These are phyloP conservation scores for Venustaconcha ellipsiformis DNA, from an alignment of 1,140 invertebrate genomes.

Conservation along the genomic window DNA sequence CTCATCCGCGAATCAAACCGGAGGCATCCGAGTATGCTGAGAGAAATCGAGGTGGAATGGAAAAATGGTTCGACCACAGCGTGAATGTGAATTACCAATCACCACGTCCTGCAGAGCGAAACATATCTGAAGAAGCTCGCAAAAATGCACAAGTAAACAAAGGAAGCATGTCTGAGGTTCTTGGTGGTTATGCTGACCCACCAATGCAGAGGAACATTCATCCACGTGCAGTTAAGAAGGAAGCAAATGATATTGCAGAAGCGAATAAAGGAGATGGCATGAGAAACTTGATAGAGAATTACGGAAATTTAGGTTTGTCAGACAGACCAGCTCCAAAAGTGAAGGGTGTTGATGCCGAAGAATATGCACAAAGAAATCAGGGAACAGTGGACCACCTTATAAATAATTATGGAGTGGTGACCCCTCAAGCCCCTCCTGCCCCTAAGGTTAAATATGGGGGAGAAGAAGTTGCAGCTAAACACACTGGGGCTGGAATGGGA, in stretches of 20 bases:
- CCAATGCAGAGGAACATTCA: slow-evolving; percentile 40
- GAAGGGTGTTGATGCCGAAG: slow-evolving; percentile 55
- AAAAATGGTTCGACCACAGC: slow-evolving; percentile 55
- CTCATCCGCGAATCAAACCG: slow-evolving; percentile 49
- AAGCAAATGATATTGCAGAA: slow-evolving; percentile 51
- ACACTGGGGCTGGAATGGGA: slow-evolving; percentile 58
- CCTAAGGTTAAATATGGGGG: slow-evolving; percentile 56
- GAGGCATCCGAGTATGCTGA: slow-evolving; percentile 50
- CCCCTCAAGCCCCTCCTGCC: slow-evolving; percentile 36
- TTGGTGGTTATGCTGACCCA: slow-evolving; percentile 57
- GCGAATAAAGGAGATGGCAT: slow-evolving; percentile 57
- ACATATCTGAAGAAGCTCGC: slow-evolving; percentile 42
- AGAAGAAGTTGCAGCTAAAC: slow-evolving; percentile 59
- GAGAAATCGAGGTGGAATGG: slow-evolving; percentile 52
- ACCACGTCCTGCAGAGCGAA: slow-evolving; percentile 41
- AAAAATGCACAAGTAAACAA: slow-evolving; percentile 50
- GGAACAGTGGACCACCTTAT: slow-evolving; percentile 56
- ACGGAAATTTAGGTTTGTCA: slow-evolving; percentile 49
- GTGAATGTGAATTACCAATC: slow-evolving; percentile 49
- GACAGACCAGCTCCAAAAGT: slow-evolving; percentile 45
- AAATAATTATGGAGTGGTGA: slow-evolving; percentile 53
- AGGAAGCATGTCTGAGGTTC: slow-evolving; percentile 55
- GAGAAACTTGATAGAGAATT: slow-evolving; percentile 59
- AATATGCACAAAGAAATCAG: slow-evolving; percentile 59
- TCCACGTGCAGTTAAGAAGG: slow-evolving; percentile 48